Evolutionary conservation across 2,797 vertebrate genomes (phyloP).

Genomic region (Sebastes elongatus): DNA sequence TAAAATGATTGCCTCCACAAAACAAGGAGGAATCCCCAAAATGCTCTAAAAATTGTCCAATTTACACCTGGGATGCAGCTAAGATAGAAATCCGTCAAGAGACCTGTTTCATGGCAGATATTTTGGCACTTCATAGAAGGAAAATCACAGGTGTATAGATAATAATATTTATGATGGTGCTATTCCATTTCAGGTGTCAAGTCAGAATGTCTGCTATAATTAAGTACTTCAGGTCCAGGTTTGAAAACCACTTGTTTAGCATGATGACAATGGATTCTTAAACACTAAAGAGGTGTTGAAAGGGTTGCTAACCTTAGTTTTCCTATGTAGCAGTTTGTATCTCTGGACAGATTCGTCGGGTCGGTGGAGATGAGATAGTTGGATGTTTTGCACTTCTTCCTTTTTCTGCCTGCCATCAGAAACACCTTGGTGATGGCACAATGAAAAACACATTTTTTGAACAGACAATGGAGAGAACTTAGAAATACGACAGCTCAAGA

Average conservation of each 20-base stretch:
- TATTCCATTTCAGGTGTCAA: not conserved
- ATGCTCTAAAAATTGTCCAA: not conserved
- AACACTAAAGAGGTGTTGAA: not conserved
- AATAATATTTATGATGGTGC: not conserved
- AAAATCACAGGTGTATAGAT: not conserved
- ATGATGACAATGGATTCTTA: not conserved
- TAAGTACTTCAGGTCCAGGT: not conserved
- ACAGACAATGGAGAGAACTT: not conserved
- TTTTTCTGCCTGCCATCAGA: conserved; percentile 90
- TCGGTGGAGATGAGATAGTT: conserved; percentile 92
- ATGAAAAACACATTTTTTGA: not conserved
- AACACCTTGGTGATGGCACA: conserved; percentile 80
- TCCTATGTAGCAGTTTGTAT: conserved; percentile 87
- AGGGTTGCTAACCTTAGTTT: conserved; percentile 85
- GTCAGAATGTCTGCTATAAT: not conserved
- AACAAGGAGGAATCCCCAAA: not conserved
- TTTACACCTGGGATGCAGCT: not conserved
- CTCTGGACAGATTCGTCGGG: conserved; percentile 87
- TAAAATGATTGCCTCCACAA: not conserved
- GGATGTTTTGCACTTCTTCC: conserved; percentile 91
- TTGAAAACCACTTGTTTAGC: not conserved
- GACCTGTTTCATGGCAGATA: not conserved
- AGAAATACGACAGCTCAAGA: not conserved
- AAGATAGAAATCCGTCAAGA: not conserved
- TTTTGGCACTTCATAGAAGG: not conserved